Evolutionary conservation across 2,797 vertebrate genomes (phyloP), one percentile per base, ranked within the genome.

Genomic region (Anabas testudineus): DNA sequence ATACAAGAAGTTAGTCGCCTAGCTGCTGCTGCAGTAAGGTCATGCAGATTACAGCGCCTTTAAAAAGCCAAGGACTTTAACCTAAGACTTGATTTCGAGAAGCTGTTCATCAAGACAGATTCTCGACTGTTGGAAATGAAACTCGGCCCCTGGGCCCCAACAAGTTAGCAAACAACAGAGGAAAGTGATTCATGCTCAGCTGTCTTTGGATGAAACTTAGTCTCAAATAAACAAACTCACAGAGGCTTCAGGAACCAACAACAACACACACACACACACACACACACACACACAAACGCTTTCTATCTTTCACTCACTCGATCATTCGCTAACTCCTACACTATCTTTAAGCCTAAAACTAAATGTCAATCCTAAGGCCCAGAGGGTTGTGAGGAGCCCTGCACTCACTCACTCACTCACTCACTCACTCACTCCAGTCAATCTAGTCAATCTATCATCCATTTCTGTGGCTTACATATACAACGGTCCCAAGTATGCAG

Each of bases 391-490:
- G n/a, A n/a, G n/a, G n/a, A n/a, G n/a, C n/a, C n/a, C n/a, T n/a
- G n/a, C 30, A 32, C 30, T 32, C 28, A 30, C 5, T 30, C 28
- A 30, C 28, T 30, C 5, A 7, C 28, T 30, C 30, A 32, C 30
- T 32, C n/a, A n/a, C n/a, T n/a, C n/a, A n/a, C 28, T 3, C 28
- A 28, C 28, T 28, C 37, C 16, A 24, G n/a, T 19, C 58, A 16
- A 45, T 55, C 36, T 39, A n/a, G n/a, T n/a, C 10, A 36, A 2
- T 36, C 3, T 15, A 7, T 24, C 3, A n/a, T 43, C 22, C 10
- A 3, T 32, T 67, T 32, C 39, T 21, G 43, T 41, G 5, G n/a
- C 51, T 67, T 55, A 69, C 28, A 55, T 24, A 57, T 24, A 53
- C 43, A 64, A 24, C 45, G 37, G 49, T 67, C 43, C 30, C 18